A percentile compares a stretch with the other conserved stretches of the same genome.
These are phyloP conservation scores for Lepidonotus clava DNA, from an alignment of 2,888 invertebrate species.

Conservation along the genomic window DNA sequence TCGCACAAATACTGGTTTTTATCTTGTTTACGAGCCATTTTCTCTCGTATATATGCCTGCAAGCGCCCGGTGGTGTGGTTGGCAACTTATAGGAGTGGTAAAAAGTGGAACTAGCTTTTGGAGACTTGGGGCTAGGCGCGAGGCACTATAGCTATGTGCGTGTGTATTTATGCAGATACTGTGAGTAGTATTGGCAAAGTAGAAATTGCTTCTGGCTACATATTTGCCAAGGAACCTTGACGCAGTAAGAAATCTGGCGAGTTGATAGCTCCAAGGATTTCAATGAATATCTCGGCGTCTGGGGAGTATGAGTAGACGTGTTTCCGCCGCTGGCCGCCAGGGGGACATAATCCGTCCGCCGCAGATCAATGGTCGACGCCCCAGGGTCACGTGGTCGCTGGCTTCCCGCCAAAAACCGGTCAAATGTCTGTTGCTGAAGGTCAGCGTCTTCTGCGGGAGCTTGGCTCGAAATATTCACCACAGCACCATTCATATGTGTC, in stretches of 20 bases:
- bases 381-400: neutral
- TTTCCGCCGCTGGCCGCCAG: neutral
- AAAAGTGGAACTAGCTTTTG: too few relatives aligned
- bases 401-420: conserved; percentile 15
- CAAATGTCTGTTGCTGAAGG: conserved; percentile 8
- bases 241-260: neutral
- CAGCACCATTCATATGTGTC: too few relatives aligned
- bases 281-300: neutral
- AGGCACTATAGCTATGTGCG: too few relatives aligned
- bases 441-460: neutral
- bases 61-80: too few relatives aligned
- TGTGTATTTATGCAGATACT: too few relatives aligned
- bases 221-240: neutral
- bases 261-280: neutral
- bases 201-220: neutral
- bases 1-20: too few relatives aligned
- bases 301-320: neutral
- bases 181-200: neutral
- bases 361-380: neutral
- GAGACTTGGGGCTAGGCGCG: too few relatives aligned
- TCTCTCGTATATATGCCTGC: too few relatives aligned
- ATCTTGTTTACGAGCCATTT: too few relatives aligned
- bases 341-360: conserved; percentile 11
- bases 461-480: too few relatives aligned
- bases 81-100: too few relatives aligned